These are phyloP conservation scores for Drosophila jambulina DNA, from an alignment of 1,140 invertebrate species.

Conservation along the genomic window DNA sequence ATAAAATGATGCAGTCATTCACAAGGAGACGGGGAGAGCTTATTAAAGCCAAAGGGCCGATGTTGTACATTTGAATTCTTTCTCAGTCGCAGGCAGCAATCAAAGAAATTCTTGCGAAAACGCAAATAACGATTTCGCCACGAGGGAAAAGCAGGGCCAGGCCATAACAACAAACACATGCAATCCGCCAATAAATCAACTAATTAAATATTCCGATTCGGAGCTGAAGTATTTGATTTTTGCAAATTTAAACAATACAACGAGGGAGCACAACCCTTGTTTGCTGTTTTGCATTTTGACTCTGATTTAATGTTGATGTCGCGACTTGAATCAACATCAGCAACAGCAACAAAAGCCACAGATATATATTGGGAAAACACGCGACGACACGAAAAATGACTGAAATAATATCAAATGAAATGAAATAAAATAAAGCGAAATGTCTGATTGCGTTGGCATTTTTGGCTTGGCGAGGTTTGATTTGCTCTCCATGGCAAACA, in stretches of 20 bases:
- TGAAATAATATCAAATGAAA: conserved; percentile 61
- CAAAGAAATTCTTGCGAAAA: conserved; percentile 26
- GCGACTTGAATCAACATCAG: conserved; percentile 70
- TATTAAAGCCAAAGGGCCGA: conserved; percentile 15
- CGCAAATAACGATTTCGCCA: conserved; percentile 22
- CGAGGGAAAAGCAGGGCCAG: conserved; percentile 33
- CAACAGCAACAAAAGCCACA: conserved; percentile 30
- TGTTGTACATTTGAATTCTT: conserved; percentile 5
- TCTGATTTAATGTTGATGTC: conserved; percentile 71
- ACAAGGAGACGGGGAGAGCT: too few species aligned
- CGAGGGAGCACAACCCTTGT: conserved; percentile 30
- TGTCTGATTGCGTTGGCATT: conserved; percentile 69
- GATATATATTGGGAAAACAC: conserved; percentile 39
- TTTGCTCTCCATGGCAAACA: conserved; percentile 53
- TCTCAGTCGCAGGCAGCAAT: conserved; percentile 8
- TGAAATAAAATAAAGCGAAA: conserved; percentile 59
- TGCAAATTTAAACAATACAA: conserved; percentile 68
- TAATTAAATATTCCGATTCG: conserved; percentile 75
- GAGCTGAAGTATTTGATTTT: conserved; percentile 61
- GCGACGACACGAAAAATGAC: conserved; percentile 60
- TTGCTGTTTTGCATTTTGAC: conserved; percentile 40
- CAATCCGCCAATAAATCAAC: conserved; percentile 64
- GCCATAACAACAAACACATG: conserved; percentile 23
- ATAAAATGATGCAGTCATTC: background rate
- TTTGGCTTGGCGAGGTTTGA: conserved; percentile 38